A percentile compares a stretch with the other conserved stretches of the same genome.
phyloP scores from a whole-genome alignment of 2,888 invertebrate species.

The Dryadula phaetusa region DNA sequence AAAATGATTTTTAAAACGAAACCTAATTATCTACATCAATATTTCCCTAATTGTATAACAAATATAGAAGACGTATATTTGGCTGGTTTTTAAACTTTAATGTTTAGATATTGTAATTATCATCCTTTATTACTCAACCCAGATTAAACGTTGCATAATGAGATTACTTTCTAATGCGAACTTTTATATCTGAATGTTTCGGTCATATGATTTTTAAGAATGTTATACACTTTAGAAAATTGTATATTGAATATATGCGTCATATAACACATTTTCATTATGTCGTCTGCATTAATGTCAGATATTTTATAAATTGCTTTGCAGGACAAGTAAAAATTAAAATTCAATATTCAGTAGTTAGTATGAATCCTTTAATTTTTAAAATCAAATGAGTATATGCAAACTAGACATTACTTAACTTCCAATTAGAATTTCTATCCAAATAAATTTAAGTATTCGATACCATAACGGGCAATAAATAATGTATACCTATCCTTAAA shows the following conservation, averaged over 20 bases:
- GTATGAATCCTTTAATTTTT: no score
- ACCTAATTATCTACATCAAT: not conserved
- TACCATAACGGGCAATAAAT: not conserved
- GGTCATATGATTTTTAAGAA: conserved; percentile 36
- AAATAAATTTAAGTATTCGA: not conserved
- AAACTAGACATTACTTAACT: no score
- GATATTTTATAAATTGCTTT: no score
- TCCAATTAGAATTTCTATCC: no score
- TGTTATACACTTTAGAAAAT: conserved; percentile 11
- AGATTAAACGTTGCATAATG: conserved; percentile 34
- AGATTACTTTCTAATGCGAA: conserved; percentile 41
- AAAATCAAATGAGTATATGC: no score
- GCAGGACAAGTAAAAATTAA: no score
- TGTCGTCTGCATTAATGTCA: not conserved
- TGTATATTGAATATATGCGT: not conserved
- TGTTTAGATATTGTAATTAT: conserved; percentile 15
- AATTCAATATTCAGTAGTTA: no score
- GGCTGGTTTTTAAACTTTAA: not conserved
- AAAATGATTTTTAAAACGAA: no score
- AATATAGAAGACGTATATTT: conserved; percentile 1
- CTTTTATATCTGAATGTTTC: conserved; percentile 29
- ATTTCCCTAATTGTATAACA: not conserved
- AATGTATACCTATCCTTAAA: conserved; percentile 26
- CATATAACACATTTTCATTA: not conserved
- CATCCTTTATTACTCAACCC: conserved; percentile 19